A percentile compares a stretch with the other conserved stretches of the same genome.
These are phyloP conservation scores for Pomatorhinus ruficollis DNA, from an alignment of 2,113 vertebrate species.

Conservation along the genomic window DNA sequence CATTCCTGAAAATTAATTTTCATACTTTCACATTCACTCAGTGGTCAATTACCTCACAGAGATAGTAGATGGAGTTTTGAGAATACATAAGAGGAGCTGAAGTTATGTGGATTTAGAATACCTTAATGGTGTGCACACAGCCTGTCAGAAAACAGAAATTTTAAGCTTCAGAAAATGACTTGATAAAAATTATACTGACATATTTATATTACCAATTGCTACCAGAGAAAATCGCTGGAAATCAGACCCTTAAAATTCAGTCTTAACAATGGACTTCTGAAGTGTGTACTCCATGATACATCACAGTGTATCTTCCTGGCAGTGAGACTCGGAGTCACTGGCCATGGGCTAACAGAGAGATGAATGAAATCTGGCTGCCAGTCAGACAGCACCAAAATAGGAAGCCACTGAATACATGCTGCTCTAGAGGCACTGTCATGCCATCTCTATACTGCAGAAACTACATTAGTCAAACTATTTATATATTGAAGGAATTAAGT, in stretches of 20 bases:
- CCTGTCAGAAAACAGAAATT: neutral
- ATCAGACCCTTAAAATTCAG: neutral
- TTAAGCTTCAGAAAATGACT: neutral
- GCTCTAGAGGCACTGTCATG: neutral
- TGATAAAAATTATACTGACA: neutral
- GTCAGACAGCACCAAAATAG: neutral
- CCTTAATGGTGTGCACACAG: neutral
- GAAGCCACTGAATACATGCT: neutral
- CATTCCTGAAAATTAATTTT: slow-evolving; percentile 11
- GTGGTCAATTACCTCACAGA: neutral
- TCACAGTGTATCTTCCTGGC: neutral
- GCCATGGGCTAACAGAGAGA: neutral
- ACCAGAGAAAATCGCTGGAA: neutral
- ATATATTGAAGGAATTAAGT: neutral
- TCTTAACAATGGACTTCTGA: accelerated
- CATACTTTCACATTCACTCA: neutral
- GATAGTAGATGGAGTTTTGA: neutral
- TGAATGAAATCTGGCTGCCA: neutral
- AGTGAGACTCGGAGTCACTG: neutral
- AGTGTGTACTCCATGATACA: neutral
- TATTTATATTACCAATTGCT: neutral
- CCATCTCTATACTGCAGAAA: neutral
- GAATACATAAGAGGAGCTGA: neutral
- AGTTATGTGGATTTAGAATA: neutral
- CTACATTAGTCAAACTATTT: neutral